phyloP scores from a whole-genome alignment of 2,113 vertebrate species.

The human (Homo sapiens) region GRCh38 chr1:111166501-111167000 shows the following conservation, averaged over 20 bases:
- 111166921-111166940: conserved; percentile 54
- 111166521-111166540: conserved; percentile 10
- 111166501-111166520: not conserved
- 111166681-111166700: not conserved
- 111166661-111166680: not conserved
- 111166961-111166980: conserved; percentile 22
- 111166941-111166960: not conserved
- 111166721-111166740: not conserved
- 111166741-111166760: not conserved
- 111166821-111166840: not conserved
- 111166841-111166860: conserved; percentile 18
- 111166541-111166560: not conserved
- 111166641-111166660: not conserved
- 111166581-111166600: not conserved
- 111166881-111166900: conserved; percentile 39
- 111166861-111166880: conserved; percentile 4
- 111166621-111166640: not conserved
- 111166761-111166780: not conserved
- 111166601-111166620: not conserved
- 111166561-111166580: not conserved
- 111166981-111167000: conserved; percentile 34
- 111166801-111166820: not conserved
- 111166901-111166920: conserved; percentile 20
- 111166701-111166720: not conserved
- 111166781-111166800: not conserved